Base-by-base conservation (phyloP, 2,113 vertebrate species). In the Paramisgurnus dabryanus region DNA sequence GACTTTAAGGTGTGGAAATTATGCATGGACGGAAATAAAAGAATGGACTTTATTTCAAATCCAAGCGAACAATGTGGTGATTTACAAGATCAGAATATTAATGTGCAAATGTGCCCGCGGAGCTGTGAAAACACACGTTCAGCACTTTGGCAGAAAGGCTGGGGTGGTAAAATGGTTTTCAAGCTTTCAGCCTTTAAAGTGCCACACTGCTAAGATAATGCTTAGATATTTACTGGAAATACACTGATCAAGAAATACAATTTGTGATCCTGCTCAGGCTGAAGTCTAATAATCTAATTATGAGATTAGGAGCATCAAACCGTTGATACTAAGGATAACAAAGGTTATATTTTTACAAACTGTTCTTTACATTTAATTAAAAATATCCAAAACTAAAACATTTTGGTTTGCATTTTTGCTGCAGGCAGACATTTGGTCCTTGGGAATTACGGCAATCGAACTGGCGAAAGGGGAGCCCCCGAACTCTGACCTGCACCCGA, bases 391-490 rank as follows among this genome's bases (percentile, higher is more conserved):
- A 47, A 47, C 45, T 27, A 3, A 22, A n/a, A 45, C 2, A 22
- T 5, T 73, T 60, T 63, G 13, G 43, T 76, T 66, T 65, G 18
- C 47, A 8, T 47, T 67, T 58, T 53, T 67, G 22, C 53, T 79
- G 53, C 86, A 99, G 98, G 98, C 98, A 17, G 98, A 99, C 80
- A 99, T 99, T 87, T 99, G 98, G 98, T 99, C 98, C 3, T 90
- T 99, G 88, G 98, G 98, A 71, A 99, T 99, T 87, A 98, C 98
- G 7, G 98, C 98, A 73, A 99, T 99, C 39, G 98, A 99, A 85
- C 82, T 99, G 86, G 98, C 98, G 65, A 99, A 99, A 83, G 97
- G 97, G 70, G 97, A 99, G 85, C 98, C 98, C 2, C 98, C 98
- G 1, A 98, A 99, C 90, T 99, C 98, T 0, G 98, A 99, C 70